Conservation (phyloP, 1,140 invertebrate genomes). For the Papilio polyxenes region DNA sequence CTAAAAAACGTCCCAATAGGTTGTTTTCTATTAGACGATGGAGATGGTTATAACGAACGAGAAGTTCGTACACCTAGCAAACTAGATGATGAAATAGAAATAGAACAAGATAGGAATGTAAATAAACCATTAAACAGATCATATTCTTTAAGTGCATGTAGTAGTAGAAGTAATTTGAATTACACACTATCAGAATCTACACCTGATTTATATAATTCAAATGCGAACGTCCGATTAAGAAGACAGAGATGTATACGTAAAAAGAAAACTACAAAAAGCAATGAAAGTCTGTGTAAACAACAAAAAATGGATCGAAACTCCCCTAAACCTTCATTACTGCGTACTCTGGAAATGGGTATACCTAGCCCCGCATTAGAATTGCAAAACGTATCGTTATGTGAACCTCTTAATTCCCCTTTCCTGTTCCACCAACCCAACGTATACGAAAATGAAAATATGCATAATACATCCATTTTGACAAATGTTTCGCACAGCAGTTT, state of each 20-base stretch:
- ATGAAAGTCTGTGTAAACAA: constrained; percentile 64
- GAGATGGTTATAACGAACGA: constrained; percentile 74
- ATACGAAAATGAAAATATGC: constrained; percentile 44
- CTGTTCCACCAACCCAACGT: constrained; percentile 38
- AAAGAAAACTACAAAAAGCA: constrained; percentile 72
- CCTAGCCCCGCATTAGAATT: constrained; percentile 65
- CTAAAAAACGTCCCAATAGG: constrained; percentile 74
- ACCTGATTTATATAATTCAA: constrained; percentile 61
- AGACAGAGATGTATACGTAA: constrained; percentile 74
- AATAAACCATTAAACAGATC: constrained; percentile 60
- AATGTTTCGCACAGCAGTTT: constrained; percentile 72
- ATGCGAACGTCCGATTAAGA: constrained; percentile 61
- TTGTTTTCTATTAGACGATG: constrained; percentile 75
- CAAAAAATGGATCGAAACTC: constrained; percentile 53
- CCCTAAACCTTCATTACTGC: constrained; percentile 58
- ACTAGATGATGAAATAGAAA: constrained; percentile 50
- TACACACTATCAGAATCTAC: constrained; percentile 68
- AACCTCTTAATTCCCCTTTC: constrained; percentile 52
- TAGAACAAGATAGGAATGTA: constrained; percentile 37
- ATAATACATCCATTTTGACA: constrained; percentile 56
- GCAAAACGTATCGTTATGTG: constrained; percentile 61
- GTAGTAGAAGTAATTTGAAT: constrained; percentile 55
- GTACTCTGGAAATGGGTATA: constrained; percentile 66
- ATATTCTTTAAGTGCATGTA: constrained; percentile 62
- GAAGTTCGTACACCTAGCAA: constrained; percentile 73